A percentile compares a stretch with the other conserved stretches of the same genome.
Conservation (phyloP, 2,888 invertebrate genomes). For the Dyspetes luteomarginatus region DNA sequence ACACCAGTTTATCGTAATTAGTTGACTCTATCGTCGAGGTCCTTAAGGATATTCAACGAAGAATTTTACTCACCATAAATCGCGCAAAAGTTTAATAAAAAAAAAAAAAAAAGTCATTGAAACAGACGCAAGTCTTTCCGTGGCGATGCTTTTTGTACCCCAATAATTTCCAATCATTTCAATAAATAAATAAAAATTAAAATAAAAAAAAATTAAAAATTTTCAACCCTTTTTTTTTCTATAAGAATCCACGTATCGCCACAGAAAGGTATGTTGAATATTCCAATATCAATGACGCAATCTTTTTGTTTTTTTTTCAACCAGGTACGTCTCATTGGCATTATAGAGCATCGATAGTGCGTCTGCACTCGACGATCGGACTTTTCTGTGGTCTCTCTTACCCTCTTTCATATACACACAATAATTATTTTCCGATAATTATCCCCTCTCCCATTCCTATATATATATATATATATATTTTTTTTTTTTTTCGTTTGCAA, state of each 20-base stretch:
- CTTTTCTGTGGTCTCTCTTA: slow-evolving; percentile 56
- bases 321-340: slow-evolving; percentile 23
- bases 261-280: slow-evolving; percentile 36
- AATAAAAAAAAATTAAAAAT: neutral
- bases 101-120: slow-evolving; percentile 81
- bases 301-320: slow-evolving; percentile 1
- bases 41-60: slow-evolving; percentile 42
- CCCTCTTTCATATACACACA: slow-evolving; percentile 48
- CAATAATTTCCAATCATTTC: slow-evolving; percentile 2
- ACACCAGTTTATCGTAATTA: slow-evolving; percentile 16
- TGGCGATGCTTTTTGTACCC: neutral
- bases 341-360: slow-evolving; percentile 50
- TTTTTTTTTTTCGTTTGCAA: neutral
- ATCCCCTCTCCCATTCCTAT: neutral
- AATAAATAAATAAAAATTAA: slow-evolving; percentile 2
- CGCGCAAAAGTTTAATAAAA: slow-evolving; percentile 84
- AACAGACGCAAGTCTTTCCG: slow-evolving; percentile 51
- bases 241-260: neutral
- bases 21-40: slow-evolving; percentile 40
- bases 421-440: slow-evolving; percentile 12
- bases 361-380: slow-evolving; percentile 61
- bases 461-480: neutral
- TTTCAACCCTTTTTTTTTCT: neutral
- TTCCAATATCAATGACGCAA: slow-evolving; percentile 15
- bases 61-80: slow-evolving; percentile 75